These are phyloP conservation scores for Merluccius polli DNA, from an alignment of 2,797 vertebrate genomes.

Conservation along the genomic window DNA sequence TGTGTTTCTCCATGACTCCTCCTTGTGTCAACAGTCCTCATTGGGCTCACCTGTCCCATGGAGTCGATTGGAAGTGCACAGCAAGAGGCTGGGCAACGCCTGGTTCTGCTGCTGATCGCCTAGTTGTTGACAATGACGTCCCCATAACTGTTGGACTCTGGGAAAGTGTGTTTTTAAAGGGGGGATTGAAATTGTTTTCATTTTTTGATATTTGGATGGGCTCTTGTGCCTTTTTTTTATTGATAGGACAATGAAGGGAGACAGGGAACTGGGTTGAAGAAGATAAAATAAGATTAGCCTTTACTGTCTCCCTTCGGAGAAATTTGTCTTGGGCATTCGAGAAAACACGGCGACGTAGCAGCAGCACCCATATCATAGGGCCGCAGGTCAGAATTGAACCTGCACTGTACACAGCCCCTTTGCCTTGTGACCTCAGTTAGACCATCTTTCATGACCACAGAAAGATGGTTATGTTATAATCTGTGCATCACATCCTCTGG, in stretches of 20 bases:
- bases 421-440: background rate
- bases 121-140: no score
- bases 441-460: background rate
- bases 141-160: background rate
- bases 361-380: no score
- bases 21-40: no score
- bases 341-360: no score
- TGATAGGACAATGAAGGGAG: background rate
- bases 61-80: no score
- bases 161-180: background rate
- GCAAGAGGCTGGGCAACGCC: no score
- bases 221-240: background rate
- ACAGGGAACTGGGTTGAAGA: background rate
- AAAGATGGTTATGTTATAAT: background rate
- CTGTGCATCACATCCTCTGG: background rate
- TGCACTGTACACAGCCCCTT: background rate
- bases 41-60: no score
- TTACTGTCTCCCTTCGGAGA: no score
- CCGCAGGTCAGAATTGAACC: background rate
- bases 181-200: background rate
- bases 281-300: no score
- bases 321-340: no score
- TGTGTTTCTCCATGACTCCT: background rate
- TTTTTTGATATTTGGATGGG: no score
- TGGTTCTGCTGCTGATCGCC: no score